These are phyloP conservation scores for Hemicentrotus pulcherrimus DNA, from an alignment of 35 echinoderm and acorn worm species.

Conservation along the genomic window DNA sequence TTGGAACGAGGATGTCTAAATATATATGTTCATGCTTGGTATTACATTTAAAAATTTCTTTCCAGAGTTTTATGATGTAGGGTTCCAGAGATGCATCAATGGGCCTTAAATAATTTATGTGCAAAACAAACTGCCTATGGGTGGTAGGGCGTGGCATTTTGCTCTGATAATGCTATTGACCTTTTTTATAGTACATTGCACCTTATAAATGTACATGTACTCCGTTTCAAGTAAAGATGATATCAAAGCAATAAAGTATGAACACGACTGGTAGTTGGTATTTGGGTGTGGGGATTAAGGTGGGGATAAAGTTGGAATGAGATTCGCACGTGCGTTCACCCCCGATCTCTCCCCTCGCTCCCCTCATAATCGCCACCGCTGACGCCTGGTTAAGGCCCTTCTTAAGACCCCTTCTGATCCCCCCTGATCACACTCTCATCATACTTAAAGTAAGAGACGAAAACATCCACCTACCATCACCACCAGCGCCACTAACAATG, in stretches of 20 bases:
- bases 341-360: background rate
- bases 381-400: slow-evolving; percentile 25
- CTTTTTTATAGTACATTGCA: too few relatives aligned
- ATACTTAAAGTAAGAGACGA: background rate
- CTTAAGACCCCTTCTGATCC: background rate
- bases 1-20: too few relatives aligned
- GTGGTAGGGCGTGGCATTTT: too few relatives aligned
- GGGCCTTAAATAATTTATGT: too few relatives aligned
- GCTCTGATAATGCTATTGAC: too few relatives aligned
- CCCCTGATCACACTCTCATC: background rate
- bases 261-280: background rate
- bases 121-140: too few relatives aligned
- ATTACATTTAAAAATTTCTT: too few relatives aligned
- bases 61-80: too few relatives aligned
- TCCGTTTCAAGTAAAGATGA: too few relatives aligned
- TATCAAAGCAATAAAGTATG: background rate
- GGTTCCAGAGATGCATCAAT: too few relatives aligned
- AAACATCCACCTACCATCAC: background rate
- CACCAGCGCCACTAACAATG: background rate
- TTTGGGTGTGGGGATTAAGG: slow-evolving; percentile 1
- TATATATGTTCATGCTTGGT: too few relatives aligned
- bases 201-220: too few relatives aligned
- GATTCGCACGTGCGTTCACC: slow-evolving; percentile 32
- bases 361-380: background rate
- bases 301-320: slow-evolving; percentile 16